Base-by-base conservation (phyloP, 2,113 vertebrate genomes). In the Misgurnus anguillicaudatus region DNA sequence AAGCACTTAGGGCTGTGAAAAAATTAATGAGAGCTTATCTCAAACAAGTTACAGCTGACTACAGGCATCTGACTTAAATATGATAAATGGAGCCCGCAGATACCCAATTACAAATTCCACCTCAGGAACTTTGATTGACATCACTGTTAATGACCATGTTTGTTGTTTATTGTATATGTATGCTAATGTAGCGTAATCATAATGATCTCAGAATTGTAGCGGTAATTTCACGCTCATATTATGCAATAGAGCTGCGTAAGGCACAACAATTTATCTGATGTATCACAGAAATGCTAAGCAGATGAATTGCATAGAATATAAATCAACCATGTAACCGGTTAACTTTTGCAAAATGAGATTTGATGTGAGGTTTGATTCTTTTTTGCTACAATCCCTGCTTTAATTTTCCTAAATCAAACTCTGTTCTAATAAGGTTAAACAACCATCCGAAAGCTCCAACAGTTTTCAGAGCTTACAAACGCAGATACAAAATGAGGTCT, bases 11-110 rank as follows among this genome's bases (percentile, higher is more conserved):
- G 58, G 71, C 47, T 71, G 69, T 47, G 60, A 75, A 39, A 17
- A 31, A 66, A 74, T 80, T 60, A 74, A 80, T 65, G 70, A 60
- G 65, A 74, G 61, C 38, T 80, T 80, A 74, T 74, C 51, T 58
- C 38, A 36, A 55, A 55, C n/a, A 60, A 53, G 60, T 36, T 45
- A 64, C 61, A 45, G 68, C 45, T 53, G 31, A 71, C 48, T 36
- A 31, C 31, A 64, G 47, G 69, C 21, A 1, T 24, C 39, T 47
- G 19, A 38, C 45, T 64, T 62, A 39, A 62, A 64, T 47, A 64
- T 76, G 74, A 76, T 65, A 53, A 47, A 76, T 65, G 60, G 47
- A n/a, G 74, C 61, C 36, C 24, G 48, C 16, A 69, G 66, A 61
- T 36, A 69, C 14, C 5, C 17, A 78, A 62, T 68, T 78, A 19